phyloP scores from a whole-genome alignment of 2,797 vertebrate species.

The Sebastes dallii region DNA sequence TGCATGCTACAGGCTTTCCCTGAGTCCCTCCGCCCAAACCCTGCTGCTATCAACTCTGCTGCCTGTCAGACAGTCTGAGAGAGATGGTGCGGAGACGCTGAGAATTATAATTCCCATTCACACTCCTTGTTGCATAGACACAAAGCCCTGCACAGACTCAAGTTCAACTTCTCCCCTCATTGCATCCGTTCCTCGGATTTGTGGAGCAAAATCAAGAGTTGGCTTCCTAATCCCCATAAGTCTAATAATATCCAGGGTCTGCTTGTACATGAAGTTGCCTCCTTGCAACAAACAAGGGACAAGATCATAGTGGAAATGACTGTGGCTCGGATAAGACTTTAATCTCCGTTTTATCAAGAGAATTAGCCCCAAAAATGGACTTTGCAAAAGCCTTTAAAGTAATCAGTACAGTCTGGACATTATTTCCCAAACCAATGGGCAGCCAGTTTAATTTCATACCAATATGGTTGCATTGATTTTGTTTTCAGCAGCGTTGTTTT shows the following conservation, averaged over 20 bases:
- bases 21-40: conserved; percentile 34
- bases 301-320: conserved; percentile 1
- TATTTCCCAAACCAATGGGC: conserved; percentile 21
- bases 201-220: conserved; percentile 36
- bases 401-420: conserved; percentile 18
- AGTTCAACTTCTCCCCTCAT: conserved; percentile 14
- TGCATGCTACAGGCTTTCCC: conserved; percentile 52
- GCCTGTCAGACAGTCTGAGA: conserved; percentile 52
- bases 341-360: neutral
- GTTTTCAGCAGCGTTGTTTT: neutral
- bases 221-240: conserved; percentile 39
- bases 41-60: conserved; percentile 44
- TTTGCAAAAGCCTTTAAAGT: conserved; percentile 27
- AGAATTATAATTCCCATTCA: conserved; percentile 59
- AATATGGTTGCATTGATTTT: conserved; percentile 14
- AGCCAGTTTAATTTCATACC: conserved; percentile 45
- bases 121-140: conserved; percentile 1
- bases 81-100: neutral
- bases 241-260: conserved; percentile 30
- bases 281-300: conserved; percentile 23
- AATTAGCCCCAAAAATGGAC: conserved; percentile 8
- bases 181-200: conserved; percentile 31
- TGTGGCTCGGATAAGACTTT: neutral
- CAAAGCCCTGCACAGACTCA: conserved; percentile 12
- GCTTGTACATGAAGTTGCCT: conserved; percentile 27